These are phyloP conservation scores for Hemibagrus wyckioides DNA, from an alignment of 2,113 vertebrate species.

Conservation along the genomic window DNA sequence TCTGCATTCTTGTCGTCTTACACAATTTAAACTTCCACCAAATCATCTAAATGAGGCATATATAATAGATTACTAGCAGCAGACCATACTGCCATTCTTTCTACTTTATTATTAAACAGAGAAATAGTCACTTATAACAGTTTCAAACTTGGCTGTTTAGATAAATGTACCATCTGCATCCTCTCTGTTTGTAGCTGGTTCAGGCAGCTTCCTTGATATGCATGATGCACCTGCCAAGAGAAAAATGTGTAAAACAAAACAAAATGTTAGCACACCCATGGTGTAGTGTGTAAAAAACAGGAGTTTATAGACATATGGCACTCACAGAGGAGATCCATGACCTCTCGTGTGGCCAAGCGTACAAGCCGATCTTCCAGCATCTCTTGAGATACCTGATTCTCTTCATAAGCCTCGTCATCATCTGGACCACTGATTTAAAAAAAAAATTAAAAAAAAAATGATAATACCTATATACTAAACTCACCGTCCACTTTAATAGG, in stretches of 20 bases:
- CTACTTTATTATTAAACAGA: neutral
- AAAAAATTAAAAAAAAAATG: slow-evolving; percentile 25
- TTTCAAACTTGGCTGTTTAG: neutral
- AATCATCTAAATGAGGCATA: neutral
- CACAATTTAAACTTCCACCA: neutral
- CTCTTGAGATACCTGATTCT: slow-evolving; percentile 91
- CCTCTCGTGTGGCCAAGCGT: slow-evolving; percentile 88
- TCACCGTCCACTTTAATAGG: too few species aligned
- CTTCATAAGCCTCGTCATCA: slow-evolving; percentile 79
- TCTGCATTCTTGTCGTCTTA: neutral
- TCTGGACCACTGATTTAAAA: slow-evolving; percentile 64
- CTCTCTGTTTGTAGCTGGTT: slow-evolving; percentile 76
- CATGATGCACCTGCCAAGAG: slow-evolving; percentile 81
- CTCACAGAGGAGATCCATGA: slow-evolving; percentile 94
- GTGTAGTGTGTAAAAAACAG: neutral
- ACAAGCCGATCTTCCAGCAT: slow-evolving; percentile 93
- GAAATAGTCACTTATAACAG: neutral
- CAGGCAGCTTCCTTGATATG: slow-evolving; percentile 83
- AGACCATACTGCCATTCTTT: too few species aligned
- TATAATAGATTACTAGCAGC: neutral
- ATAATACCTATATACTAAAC: too few species aligned
- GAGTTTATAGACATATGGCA: slow-evolving; percentile 28
- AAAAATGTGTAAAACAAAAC: neutral
- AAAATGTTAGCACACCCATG: neutral
- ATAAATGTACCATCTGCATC: slow-evolving; percentile 81